Conservation (phyloP, 2,797 vertebrate species). For the Lithobates sylvaticus region DNA sequence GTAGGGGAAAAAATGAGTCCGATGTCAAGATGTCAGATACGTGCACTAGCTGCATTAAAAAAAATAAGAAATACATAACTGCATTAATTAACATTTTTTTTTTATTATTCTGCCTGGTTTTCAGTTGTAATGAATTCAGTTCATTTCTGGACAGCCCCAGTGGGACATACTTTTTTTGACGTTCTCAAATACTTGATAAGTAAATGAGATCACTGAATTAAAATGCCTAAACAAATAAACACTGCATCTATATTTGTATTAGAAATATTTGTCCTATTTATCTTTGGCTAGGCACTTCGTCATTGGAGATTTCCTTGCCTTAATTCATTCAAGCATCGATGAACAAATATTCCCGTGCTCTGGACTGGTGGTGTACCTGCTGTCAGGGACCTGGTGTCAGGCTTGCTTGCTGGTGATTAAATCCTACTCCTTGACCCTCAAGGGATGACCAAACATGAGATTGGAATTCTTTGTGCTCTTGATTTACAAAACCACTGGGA, state of each 20-base stretch:
- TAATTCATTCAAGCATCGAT: slow-evolving; percentile 24
- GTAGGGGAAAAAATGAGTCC: no score
- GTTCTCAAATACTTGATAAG: slow-evolving; percentile 1
- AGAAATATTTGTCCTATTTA: slow-evolving; percentile 34
- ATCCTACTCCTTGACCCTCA: slow-evolving; percentile 34
- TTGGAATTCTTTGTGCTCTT: slow-evolving; percentile 39
- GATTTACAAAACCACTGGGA: slow-evolving; percentile 48
- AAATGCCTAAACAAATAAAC: slow-evolving; percentile 44
- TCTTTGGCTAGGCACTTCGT: slow-evolving; percentile 36
- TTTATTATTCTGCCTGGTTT: no score
- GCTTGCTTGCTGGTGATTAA: slow-evolving; percentile 31
- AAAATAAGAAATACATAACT: no score
- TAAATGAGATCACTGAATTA: slow-evolving; percentile 39
- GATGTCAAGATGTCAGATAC: no score
- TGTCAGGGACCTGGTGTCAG: slow-evolving; percentile 34
- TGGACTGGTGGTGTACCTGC: slow-evolving; percentile 27
- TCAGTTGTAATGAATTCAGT: background rate
- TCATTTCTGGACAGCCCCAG: background rate
- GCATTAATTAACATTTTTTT: background rate
- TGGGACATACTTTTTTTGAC: background rate
- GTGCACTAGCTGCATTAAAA: no score
- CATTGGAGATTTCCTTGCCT: slow-evolving; percentile 23
- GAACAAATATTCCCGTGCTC: slow-evolving; percentile 32
- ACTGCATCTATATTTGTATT: slow-evolving; percentile 30
- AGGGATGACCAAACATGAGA: slow-evolving; percentile 51